Evolutionary conservation across 2,888 invertebrate genomes (phyloP).

Genomic region (Pyralis farinalis): DNA sequence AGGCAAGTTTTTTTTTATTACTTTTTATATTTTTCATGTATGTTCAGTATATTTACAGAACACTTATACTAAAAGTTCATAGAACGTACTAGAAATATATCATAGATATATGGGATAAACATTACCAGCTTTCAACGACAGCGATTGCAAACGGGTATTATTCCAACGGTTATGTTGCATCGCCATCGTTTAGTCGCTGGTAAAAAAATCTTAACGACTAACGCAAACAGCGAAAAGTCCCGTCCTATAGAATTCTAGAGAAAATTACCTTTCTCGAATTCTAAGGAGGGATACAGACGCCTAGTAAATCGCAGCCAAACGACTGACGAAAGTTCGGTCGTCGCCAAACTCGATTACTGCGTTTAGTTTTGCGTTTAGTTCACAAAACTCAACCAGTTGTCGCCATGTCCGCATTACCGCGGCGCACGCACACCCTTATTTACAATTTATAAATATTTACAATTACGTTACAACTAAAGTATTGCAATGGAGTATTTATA

Average conservation of each 20-base stretch:
- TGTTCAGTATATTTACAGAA: constrained; percentile 52
- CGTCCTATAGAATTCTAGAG: constrained; percentile 71
- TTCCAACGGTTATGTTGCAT: constrained; percentile 31
- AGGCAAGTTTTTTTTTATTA: constrained; percentile 19
- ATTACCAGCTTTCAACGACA: constrained; percentile 83
- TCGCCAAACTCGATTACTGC: constrained; percentile 46
- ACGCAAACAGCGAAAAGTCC: constrained; percentile 55
- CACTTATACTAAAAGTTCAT: constrained; percentile 86
- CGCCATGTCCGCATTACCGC: constrained; percentile 73
- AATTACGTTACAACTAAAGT: constrained; percentile 32
- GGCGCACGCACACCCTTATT: constrained; percentile 48
- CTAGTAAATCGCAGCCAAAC: constrained; percentile 40
- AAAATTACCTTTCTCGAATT: constrained; percentile 82
- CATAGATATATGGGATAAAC: constrained; percentile 99
- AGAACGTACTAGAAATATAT: constrained; percentile 98
- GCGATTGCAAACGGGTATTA: constrained; percentile 28
- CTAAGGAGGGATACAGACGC: constrained; percentile 64
- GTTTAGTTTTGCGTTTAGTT: constrained; percentile 45
- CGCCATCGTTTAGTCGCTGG: constrained; percentile 56
- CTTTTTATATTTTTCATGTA: constrained; percentile 21
- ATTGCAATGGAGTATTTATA: constrained; percentile 75
- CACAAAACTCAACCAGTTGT: constrained; percentile 60
- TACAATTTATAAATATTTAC: constrained; percentile 48
- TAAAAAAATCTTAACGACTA: constrained; percentile 65
- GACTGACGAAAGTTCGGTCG: constrained; percentile 43